These are phyloP conservation scores for Lathronympha strigana DNA, from an alignment of 2,888 invertebrate genomes.

Conservation along the genomic window DNA sequence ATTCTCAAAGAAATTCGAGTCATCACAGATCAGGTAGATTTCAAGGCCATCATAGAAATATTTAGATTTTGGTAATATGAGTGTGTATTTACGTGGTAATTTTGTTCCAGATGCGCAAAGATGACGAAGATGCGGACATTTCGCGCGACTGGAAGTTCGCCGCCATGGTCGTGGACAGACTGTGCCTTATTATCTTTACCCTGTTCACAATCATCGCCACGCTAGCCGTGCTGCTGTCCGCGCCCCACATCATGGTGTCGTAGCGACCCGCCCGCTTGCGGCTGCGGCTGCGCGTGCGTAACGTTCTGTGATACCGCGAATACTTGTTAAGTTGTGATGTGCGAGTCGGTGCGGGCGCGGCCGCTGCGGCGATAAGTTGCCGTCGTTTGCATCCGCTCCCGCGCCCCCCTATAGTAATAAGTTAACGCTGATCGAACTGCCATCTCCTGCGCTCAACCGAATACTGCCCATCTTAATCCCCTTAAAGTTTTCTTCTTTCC, in stretches of 20 bases:
- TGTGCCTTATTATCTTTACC: conserved; percentile 99
- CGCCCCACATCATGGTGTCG: conserved; percentile 97
- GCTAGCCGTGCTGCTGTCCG: conserved; percentile 97
- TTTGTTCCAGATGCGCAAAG: conserved; percentile 92
- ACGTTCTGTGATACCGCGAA: conserved; percentile 88
- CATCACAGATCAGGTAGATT: conserved; percentile 92
- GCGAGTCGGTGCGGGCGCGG: conserved; percentile 77
- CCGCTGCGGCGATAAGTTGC: conserved; percentile 75
- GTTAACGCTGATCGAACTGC: conserved; percentile 73
- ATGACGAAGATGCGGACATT: conserved; percentile 96
- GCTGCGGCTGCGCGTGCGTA: conserved; percentile 71
- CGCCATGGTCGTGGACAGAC: conserved; percentile 99
- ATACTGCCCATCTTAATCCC: conserved; percentile 74
- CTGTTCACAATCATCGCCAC: conserved; percentile 99
- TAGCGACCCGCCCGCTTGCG: conserved; percentile 86
- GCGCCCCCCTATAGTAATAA: conserved; percentile 79
- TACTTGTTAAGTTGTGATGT: conserved; percentile 87
- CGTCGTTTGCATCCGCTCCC: conserved; percentile 76
- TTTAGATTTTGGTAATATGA: neutral
- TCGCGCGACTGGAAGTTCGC: conserved; percentile 99
- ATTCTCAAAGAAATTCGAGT: conserved; percentile 97
- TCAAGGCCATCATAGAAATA: neutral
- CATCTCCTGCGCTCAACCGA: conserved; percentile 72
- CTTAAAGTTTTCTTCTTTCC: conserved; percentile 58
- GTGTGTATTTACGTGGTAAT: neutral